These are phyloP conservation scores for Microctonus brassicae DNA, from an alignment of 2,888 invertebrate genomes.

Conservation along the genomic window DNA sequence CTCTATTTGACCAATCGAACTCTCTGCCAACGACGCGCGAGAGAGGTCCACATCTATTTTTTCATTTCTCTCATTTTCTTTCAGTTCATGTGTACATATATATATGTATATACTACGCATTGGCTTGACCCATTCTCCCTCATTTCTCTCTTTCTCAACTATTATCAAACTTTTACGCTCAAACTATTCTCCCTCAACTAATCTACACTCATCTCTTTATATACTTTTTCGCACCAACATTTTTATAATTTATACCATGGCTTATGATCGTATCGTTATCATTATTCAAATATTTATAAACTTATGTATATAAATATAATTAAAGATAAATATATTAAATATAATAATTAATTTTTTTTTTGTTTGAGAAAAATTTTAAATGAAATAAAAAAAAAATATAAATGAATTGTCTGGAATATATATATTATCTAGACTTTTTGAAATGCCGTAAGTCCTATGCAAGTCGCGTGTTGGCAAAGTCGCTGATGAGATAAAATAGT, in stretches of 20 bases:
- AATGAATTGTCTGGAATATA: too few species aligned
- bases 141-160: constrained; percentile 21
- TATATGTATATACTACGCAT: not conserved
- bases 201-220: constrained; percentile 13
- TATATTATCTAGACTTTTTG: not conserved
- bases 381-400: not conserved
- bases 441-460: constrained; percentile 21
- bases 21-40: constrained; percentile 43
- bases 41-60: constrained; percentile 66
- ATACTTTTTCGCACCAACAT: constrained; percentile 19
- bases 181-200: too few species aligned
- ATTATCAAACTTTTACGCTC: too few species aligned
- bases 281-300: too few species aligned
- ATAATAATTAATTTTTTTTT: too few species aligned
- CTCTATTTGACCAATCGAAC: constrained; percentile 69
- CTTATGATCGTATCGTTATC: too few species aligned
- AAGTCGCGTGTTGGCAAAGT: constrained; percentile 29
- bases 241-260: not conserved
- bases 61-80: constrained; percentile 64
- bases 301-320: too few species aligned
- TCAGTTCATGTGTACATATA: constrained; percentile 46
- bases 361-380: too few species aligned
- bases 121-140: constrained; percentile 34
- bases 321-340: not conserved
- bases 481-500: constrained; percentile 41